phyloP scores from a whole-genome alignment of 2,797 vertebrate species.

The Sebastes vulpes region DNA sequence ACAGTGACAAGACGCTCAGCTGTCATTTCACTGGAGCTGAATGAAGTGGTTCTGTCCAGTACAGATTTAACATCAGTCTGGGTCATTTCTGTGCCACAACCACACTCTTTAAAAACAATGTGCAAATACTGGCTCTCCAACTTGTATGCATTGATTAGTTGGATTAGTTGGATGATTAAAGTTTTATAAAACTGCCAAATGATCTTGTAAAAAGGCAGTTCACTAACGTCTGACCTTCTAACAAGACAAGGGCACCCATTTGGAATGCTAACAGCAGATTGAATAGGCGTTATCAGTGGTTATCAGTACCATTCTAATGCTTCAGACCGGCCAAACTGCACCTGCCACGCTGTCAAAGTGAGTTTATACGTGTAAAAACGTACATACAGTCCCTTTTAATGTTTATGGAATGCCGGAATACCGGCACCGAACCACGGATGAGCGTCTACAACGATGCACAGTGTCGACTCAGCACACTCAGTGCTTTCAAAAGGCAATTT shows the following conservation, averaged over 20 bases:
- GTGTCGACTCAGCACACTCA: too few species aligned
- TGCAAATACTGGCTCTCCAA: neutral
- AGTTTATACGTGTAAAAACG: too few species aligned
- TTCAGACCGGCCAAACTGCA: too few species aligned
- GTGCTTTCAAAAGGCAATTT: too few species aligned
- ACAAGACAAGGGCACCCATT: neutral
- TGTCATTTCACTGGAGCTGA: neutral
- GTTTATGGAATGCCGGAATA: too few species aligned
- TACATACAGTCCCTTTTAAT: too few species aligned
- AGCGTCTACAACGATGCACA: too few species aligned
- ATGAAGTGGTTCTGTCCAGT: neutral
- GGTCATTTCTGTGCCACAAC: neutral
- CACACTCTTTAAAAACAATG: neutral
- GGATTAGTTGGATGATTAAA: neutral
- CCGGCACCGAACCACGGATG: too few species aligned
- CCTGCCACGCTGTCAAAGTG: too few species aligned
- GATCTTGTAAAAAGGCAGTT: neutral
- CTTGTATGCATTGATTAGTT: neutral
- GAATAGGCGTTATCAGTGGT: too few species aligned
- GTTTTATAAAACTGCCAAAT: neutral
- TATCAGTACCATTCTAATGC: too few species aligned
- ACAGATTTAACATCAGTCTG: neutral
- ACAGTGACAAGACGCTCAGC: neutral
- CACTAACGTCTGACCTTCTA: too few species aligned
- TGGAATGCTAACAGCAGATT: neutral